These are phyloP conservation scores for Heliothis virescens DNA, from an alignment of 1,140 invertebrate genomes.

Conservation along the genomic window DNA sequence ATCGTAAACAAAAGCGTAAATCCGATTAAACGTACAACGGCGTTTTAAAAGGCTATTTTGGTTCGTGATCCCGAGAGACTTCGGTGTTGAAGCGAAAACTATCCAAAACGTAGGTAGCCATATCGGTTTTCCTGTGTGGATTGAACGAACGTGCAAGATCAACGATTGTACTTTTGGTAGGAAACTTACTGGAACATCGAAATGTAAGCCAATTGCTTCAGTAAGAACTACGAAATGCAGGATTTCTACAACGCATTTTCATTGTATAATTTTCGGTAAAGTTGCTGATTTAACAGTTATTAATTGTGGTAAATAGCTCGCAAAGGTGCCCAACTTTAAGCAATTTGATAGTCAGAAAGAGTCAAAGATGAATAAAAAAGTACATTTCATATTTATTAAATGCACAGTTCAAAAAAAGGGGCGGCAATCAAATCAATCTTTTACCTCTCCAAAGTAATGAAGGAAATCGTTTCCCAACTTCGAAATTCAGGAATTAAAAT, in stretches of 20 bases:
- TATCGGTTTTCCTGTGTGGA: slow-evolving; percentile 21
- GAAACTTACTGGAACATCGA: slow-evolving; percentile 1
- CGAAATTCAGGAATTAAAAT: neutral
- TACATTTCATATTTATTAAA: too few species aligned
- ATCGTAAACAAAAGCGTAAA: neutral
- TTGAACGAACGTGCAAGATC: neutral
- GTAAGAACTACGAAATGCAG: too few species aligned
- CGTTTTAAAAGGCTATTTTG: neutral
- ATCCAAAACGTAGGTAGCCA: slow-evolving; percentile 8
- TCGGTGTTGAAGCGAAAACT: slow-evolving; percentile 16
- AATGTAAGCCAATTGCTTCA: neutral
- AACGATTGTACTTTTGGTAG: neutral
- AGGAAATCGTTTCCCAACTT: neutral
- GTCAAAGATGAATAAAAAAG: too few species aligned
- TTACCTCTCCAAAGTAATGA: neutral
- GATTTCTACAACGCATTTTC: too few species aligned
- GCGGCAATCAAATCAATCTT: too few species aligned
- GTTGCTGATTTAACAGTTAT: too few species aligned
- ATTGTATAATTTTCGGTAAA: too few species aligned
- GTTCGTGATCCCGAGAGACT: neutral
- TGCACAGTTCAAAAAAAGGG: too few species aligned
- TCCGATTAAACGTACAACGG: neutral
- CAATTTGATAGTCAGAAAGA: too few species aligned
- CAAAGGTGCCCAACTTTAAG: too few species aligned
- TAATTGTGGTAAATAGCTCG: too few species aligned